These are phyloP conservation scores for Psilanteris sp. DNA, from an alignment of 1,140 invertebrate species.

Conservation along the genomic window DNA sequence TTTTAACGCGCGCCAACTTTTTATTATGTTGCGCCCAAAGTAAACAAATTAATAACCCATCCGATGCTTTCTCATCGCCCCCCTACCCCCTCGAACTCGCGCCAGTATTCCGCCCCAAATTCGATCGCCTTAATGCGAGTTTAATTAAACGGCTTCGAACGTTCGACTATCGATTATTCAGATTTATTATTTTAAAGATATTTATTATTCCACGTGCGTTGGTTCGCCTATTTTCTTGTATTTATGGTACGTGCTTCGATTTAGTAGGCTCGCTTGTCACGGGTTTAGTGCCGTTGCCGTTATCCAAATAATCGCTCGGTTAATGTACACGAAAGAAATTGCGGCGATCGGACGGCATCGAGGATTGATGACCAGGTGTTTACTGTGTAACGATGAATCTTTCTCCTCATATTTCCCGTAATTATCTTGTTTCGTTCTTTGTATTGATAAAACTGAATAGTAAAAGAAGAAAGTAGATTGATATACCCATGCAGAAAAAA, in stretches of 20 bases:
- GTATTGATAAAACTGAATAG: too few relatives aligned
- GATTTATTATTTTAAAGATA: conserved; percentile 45
- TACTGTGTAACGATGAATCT: too few relatives aligned
- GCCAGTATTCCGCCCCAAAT: too few relatives aligned
- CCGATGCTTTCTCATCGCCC: background rate
- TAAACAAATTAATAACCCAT: conserved; percentile 41
- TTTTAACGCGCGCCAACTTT: background rate
- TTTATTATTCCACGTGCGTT: conserved; percentile 41
- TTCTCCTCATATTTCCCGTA: too few relatives aligned
- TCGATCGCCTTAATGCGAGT: conserved; percentile 33
- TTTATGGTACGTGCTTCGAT: conserved; percentile 49
- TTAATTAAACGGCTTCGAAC: conserved; percentile 40
- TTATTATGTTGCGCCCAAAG: background rate
- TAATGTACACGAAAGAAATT: background rate
- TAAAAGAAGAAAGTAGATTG: too few relatives aligned
- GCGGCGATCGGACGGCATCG: too few relatives aligned
- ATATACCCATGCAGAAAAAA: too few relatives aligned
- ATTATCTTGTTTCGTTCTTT: too few relatives aligned
- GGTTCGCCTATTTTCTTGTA: conserved; percentile 43
- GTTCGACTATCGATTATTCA: conserved; percentile 47
- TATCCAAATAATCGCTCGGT: conserved; percentile 19
- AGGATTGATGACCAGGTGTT: too few relatives aligned
- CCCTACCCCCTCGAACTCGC: too few relatives aligned
- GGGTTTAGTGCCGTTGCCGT: background rate
- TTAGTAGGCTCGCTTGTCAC: conserved; percentile 31